Base-by-base conservation (phyloP, 2,113 vertebrate genomes). In the Sinosuthora webbiana region DNA sequence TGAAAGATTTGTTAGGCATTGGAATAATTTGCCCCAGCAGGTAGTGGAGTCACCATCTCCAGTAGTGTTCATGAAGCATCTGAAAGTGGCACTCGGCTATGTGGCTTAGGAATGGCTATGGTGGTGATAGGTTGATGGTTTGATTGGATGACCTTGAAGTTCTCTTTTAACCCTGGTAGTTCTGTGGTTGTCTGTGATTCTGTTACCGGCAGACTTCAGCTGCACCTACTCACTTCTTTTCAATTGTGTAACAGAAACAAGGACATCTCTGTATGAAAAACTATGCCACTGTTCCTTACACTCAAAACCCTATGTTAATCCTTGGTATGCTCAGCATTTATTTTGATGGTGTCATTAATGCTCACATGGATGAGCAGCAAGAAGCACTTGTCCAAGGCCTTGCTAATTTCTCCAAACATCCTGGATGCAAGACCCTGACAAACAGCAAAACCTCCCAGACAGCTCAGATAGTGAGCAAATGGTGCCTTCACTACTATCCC, bases 1-100 rank as follows among this genome's bases (percentile, higher is more conserved):
- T 57, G 22, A 44, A 52, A 52, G 6, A 1, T 23, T 52, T 67
- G 6, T 39, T 74, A 39, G 13, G 7, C 16, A 53, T 4, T 39
- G 33, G 15, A 44, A 52, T 44, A 73, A 28, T 73, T 81, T 65
- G 2, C 12, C 21, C 18, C 33, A 20, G 18, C 50, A 23, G 7
- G 12, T 33, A 42, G 17, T 42, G 6, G 37, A 42, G 8, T 57
- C 15, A 37, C 17, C 0, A 0, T 27, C 21, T 57, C 25, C 2
- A 3, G 17, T 9, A 31, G 20, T 15, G 14, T 9, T 50, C 11
- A 21, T 22, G 31, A 59, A 57, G 31, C 0, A 0, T 52, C 37
- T 68, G 27, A 37, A 68, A 44, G 5, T 27, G 15, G 4, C 21
- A 37, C 9, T 22, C 44, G 22, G 25, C 14, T 59, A 3, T 59